Evolutionary conservation across 2,113 vertebrate genomes (phyloP), one percentile per base, ranked within the genome.

Genomic region (Cheirogaleus medius): DNA sequence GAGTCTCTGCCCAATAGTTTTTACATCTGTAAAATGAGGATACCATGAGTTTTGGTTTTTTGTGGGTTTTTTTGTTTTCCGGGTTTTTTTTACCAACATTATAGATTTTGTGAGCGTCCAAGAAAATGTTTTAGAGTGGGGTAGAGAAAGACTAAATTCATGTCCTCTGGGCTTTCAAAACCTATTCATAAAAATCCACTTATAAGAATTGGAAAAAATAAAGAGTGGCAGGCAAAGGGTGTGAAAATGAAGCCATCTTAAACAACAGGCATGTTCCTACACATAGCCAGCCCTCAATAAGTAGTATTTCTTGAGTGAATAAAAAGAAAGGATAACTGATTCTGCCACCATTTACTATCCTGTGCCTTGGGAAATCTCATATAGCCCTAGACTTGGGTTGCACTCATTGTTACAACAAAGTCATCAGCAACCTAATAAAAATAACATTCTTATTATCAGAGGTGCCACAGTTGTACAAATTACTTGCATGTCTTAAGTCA

Each of bases 161-260:
- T 27, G 25, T 82, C 49, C 3, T 69, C 77, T 95, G n/a, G 15
- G 25, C 89, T 82, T 91, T 95, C 69, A 27, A 87, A 18, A 17
- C 17, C n/a, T 90, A n/a, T 80, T 95, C 34, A 93, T 78, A 92
- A 97, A 96, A 89, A 44, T 27, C 14, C 63, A 88, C 73, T 87
- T 76, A 82, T 3, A 88, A 86, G 32, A 60, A 95, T 0, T 93
- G 39, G 9, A 60, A 96, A 94, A 5, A 63, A 90, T 8, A 1
- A 60, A 54, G 47, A 47, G 71, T 6, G 44, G 21, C 69, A 96
- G 42, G 37, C 29, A 52, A 32, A 20, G 44, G 42, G 4, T 63
- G 2, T 68, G 71, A 81, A 90, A 71, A 88, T 15, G 3, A 95
- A 95, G 78, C 39, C 32, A 76, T 58, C 25, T 73, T 74, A 90